Base-by-base conservation (phyloP, 2,113 vertebrate genomes). In the Potamarius usumacintae region DNA sequence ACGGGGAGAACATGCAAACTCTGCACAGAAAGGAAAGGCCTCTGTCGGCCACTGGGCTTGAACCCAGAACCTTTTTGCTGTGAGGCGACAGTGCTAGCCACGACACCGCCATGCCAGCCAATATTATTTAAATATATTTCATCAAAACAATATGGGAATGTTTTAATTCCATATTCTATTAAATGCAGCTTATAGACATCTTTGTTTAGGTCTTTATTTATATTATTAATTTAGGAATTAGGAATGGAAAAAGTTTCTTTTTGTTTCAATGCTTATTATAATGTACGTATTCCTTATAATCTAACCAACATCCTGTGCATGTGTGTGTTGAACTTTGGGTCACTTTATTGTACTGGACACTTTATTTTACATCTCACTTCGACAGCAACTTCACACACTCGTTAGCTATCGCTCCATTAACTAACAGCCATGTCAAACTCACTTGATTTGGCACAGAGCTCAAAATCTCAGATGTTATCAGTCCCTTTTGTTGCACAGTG, bases 391-490 rank as follows among this genome's bases (percentile, higher is more conserved):
- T 50, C 72, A 27, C 76, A 65, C 57, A 8, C 27, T 14, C 18
- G 58, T 78, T 53, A 30, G 0, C 48, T 80, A 22, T 80, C 65
- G 1, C 2, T 83, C 52, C 79, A 69, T 88, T 72, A 88, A 79
- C 81, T 71, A 79, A 76, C 72, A 7, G 22, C 12, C 84, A 57
- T 87, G 65, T 88, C 85, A 88, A 27, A 55, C 60, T 86, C 84
- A 82, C 80, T 76, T 20, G 22, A 71, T 86, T 80, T 60, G 82
- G 65, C 58, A 86, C 78, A 77, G 63, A 83, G 30, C 82, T 87
- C 63, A 77, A 87, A 89, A 88, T 91, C 53, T 79, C 53, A 83
- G 88, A 90, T 87, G 60, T 52, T 88, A 88, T 88, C 85, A 80
- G 52, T 74, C 53, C 55, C 67, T 89, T 89, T 86, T 88, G 84